These are phyloP conservation scores for Aporrectodea caliginosa DNA, from an alignment of 1,140 invertebrate species.

Conservation along the genomic window DNA sequence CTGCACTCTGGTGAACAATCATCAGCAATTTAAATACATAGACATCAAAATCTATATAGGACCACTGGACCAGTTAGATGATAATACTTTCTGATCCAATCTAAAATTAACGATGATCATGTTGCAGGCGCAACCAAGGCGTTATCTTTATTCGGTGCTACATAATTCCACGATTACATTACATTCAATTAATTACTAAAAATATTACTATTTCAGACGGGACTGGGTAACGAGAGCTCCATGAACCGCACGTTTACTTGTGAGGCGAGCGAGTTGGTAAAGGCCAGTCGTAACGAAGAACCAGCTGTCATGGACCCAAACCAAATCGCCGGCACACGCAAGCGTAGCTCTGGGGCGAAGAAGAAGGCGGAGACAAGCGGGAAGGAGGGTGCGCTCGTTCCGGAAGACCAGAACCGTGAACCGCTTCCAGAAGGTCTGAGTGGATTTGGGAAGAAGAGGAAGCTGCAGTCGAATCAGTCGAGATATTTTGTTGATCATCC, in stretches of 20 bases:
- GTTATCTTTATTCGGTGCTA: too few relatives aligned
- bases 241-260: background rate
- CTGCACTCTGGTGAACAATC: too few relatives aligned
- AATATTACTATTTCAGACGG: background rate
- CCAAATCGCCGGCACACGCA: background rate
- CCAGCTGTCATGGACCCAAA: background rate
- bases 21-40: too few relatives aligned
- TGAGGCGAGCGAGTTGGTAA: background rate
- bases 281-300: background rate
- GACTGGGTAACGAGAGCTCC: background rate
- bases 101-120: background rate
- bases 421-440: background rate
- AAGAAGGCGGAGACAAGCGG: background rate
- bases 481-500: background rate
- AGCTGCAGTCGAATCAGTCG: background rate
- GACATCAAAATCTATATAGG: too few relatives aligned
- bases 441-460: background rate
- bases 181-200: background rate
- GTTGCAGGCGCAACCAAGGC: too few relatives aligned
- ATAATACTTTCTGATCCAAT: background rate
- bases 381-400: background rate
- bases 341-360: background rate
- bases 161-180: too few relatives aligned
- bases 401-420: background rate
- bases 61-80: too few relatives aligned